Evolutionary conservation across 2,888 invertebrate species (phyloP).

Genomic region (Melipona bicolor): DNA sequence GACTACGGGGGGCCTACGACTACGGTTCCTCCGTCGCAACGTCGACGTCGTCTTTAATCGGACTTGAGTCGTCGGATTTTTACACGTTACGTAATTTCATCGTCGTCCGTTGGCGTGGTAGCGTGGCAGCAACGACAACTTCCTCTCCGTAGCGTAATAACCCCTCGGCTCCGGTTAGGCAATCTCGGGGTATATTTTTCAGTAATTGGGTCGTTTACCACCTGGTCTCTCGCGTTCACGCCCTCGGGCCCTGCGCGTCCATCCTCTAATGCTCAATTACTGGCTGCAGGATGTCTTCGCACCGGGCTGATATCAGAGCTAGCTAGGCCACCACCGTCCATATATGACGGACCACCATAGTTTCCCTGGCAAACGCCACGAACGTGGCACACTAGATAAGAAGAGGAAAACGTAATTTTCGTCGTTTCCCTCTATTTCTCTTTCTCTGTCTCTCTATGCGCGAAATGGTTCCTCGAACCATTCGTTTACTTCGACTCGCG

Average conservation of each 20-base stretch:
- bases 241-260: conserved; percentile 46
- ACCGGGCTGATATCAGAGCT: conserved; percentile 55
- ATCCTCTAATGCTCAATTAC: conserved; percentile 68
- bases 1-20: background rate
- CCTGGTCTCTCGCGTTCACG: conserved; percentile 46
- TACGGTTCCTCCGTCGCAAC: background rate
- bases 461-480: conserved; percentile 13
- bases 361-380: conserved; percentile 43
- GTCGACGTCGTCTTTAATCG: no score
- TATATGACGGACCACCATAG: conserved; percentile 4
- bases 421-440: background rate
- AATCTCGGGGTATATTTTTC: conserved; percentile 66
- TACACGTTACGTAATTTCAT: conserved; percentile 3
- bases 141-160: conserved; percentile 18
- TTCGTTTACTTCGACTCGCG: background rate
- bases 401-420: conserved; percentile 31
- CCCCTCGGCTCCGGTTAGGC: conserved; percentile 11
- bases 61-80: conserved; percentile 7
- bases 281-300: conserved; percentile 54
- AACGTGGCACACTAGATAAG: conserved; percentile 51
- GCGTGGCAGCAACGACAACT: conserved; percentile 4
- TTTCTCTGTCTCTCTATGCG: background rate
- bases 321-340: background rate
- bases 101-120: background rate
- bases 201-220: conserved; percentile 69